Evolutionary conservation across 2,113 vertebrate species (phyloP).

Genomic region (Pholis gunnellus): DNA sequence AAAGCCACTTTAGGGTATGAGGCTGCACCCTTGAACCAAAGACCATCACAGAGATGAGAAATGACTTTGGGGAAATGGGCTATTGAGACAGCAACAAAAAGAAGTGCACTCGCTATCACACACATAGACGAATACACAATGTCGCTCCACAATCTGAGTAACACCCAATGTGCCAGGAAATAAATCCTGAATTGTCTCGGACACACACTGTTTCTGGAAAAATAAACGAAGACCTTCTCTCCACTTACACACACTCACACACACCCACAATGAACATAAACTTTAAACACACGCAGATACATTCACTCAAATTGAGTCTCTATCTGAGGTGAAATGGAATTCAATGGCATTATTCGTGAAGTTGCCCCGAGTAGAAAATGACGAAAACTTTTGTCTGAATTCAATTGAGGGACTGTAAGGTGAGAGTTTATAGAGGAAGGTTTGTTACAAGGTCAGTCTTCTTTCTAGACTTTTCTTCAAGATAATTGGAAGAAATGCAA

Average conservation of each 20-base stretch:
- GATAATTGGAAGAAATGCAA: too few relatives aligned
- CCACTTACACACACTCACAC: neutral
- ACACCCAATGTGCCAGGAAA: constrained; percentile 25
- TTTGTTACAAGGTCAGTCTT: constrained; percentile 1
- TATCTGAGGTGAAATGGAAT: constrained; percentile 38
- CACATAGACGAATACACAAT: neutral
- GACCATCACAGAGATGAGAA: constrained; percentile 57
- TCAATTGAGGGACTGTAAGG: constrained; percentile 34
- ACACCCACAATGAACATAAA: constrained; percentile 10
- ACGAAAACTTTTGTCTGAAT: constrained; percentile 38
- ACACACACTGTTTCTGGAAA: constrained; percentile 7
- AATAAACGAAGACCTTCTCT: neutral
- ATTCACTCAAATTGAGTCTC: constrained; percentile 22
- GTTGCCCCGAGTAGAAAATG: constrained; percentile 24
- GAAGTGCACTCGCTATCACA: constrained; percentile 5
- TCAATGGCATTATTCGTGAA: constrained; percentile 31
- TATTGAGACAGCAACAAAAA: constrained; percentile 48
- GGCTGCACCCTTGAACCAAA: constrained; percentile 63
- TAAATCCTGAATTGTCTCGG: constrained; percentile 36
- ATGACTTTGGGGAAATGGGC: constrained; percentile 60
- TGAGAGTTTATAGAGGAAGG: constrained; percentile 7
- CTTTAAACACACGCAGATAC: constrained; percentile 28
- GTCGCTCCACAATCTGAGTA: constrained; percentile 3
- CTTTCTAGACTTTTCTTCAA: too few relatives aligned
- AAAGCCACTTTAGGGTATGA: constrained; percentile 49